A percentile compares a stretch with the other conserved stretches of the same genome.
Evolutionary conservation across 2,888 invertebrate species (phyloP).

Genomic region (Melanostoma scalare): DNA sequence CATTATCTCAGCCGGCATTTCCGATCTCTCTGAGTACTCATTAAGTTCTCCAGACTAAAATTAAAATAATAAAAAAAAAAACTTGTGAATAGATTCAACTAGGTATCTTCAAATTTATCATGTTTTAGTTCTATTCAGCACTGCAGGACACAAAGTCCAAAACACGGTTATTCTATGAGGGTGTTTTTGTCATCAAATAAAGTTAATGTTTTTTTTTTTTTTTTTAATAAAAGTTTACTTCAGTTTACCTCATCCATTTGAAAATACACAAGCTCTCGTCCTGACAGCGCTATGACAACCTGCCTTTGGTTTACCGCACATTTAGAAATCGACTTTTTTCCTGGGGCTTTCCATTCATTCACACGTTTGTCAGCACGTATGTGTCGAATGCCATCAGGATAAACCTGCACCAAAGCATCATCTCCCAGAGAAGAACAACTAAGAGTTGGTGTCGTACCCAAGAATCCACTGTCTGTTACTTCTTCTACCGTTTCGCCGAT

Average conservation of each 20-base stretch:
- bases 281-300: conserved; percentile 98
- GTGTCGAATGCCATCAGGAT: conserved; percentile 99
- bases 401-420: conserved; percentile 98
- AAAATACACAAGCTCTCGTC: conserved; percentile 98
- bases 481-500: conserved; percentile 99
- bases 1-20: conserved; percentile 97
- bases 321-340: conserved; percentile 97
- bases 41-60: conserved; percentile 97
- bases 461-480: conserved; percentile 99
- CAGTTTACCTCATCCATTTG: conserved; percentile 96
- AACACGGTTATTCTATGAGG: conserved; percentile 80
- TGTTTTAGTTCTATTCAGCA: conserved; percentile 77
- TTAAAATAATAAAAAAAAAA: conserved; percentile 46
- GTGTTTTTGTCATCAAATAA: conserved; percentile 80
- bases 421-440: conserved; percentile 98
- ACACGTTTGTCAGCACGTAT: conserved; percentile 99
- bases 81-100: neutral
- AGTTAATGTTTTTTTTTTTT: conserved; percentile 8
- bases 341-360: conserved; percentile 99
- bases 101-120: neutral
- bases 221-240: neutral
- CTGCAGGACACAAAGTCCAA: conserved; percentile 82
- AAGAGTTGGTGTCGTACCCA: conserved; percentile 99
- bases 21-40: conserved; percentile 98
- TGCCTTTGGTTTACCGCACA: conserved; percentile 99